Conservation (phyloP, 2,888 invertebrate genomes). For the Amiota mariae region DNA sequence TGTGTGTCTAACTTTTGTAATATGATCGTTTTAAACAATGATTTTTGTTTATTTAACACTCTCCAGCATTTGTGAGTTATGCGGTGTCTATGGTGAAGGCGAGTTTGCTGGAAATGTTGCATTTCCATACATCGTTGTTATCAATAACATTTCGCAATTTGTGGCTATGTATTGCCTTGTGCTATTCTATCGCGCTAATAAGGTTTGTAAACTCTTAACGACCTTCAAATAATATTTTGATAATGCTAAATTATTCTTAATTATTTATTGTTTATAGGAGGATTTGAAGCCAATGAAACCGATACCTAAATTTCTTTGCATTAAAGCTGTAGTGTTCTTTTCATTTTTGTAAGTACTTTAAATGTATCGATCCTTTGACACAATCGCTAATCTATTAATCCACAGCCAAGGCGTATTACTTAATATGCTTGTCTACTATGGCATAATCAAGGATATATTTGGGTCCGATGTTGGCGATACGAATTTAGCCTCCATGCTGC, state of each 20-base stretch:
- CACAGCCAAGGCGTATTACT: slow-evolving; percentile 93
- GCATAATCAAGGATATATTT: slow-evolving; percentile 85
- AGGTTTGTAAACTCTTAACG: slow-evolving; percentile 72
- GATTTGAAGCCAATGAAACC: slow-evolving; percentile 95
- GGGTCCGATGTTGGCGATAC: slow-evolving; percentile 80
- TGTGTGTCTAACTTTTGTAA: not conserved
- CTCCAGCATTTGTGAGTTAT: slow-evolving; percentile 85
- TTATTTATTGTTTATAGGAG: slow-evolving; percentile 50
- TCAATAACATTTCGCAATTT: slow-evolving; percentile 95
- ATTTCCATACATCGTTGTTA: slow-evolving; percentile 90
- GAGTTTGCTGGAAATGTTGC: slow-evolving; percentile 89
- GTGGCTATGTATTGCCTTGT: slow-evolving; percentile 97
- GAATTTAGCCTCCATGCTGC: slow-evolving; percentile 86
- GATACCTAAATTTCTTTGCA: slow-evolving; percentile 95
- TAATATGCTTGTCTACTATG: slow-evolving; percentile 87
- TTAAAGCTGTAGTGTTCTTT: slow-evolving; percentile 97
- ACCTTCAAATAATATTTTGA: not conserved
- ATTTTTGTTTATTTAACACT: slow-evolving; percentile 21
- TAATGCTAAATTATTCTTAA: not conserved
- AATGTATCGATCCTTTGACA: not conserved
- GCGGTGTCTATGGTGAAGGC: slow-evolving; percentile 92
- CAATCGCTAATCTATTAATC: not conserved
- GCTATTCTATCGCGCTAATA: slow-evolving; percentile 92
- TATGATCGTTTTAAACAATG: slow-evolving; percentile 12
- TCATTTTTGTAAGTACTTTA: slow-evolving; percentile 92